Conservation (phyloP, 92 coral and sea anemone genomes). For the Palythoa caribaeorum region DNA sequence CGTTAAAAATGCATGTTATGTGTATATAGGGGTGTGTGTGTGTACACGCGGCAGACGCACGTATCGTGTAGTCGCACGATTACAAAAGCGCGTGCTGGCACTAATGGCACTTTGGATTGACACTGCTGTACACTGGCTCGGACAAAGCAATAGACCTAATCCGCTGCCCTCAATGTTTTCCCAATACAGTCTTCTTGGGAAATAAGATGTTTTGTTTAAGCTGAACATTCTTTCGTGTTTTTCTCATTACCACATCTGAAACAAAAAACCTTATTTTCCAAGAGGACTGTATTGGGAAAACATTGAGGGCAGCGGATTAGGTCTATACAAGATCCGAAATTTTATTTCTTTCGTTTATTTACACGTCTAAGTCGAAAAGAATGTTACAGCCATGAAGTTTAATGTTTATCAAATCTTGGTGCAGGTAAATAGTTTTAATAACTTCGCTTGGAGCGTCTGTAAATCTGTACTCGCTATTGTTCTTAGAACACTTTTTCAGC, state of each 20-base stretch:
- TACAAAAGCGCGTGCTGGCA: constrained; percentile 17
- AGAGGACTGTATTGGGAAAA: too few species aligned
- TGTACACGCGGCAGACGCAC: not conserved
- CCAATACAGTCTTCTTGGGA: too few species aligned
- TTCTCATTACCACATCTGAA: too few species aligned
- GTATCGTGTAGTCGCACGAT: constrained; percentile 16
- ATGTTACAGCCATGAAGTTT: constrained; percentile 1
- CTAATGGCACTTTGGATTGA: not conserved
- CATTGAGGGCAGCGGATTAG: too few species aligned
- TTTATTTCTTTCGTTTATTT: not conserved
- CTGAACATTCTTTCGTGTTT: too few species aligned
- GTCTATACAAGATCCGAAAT: not conserved
- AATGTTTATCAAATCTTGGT: constrained; percentile 7
- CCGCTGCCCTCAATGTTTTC: too few species aligned
- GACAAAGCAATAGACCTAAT: not conserved
- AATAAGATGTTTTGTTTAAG: too few species aligned
- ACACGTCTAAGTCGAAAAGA: constrained; percentile 17
- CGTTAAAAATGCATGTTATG: too few species aligned
- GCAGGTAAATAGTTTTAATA: not conserved
- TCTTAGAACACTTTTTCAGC: not conserved
- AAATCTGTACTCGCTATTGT: constrained; percentile 9
- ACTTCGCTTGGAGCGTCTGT: constrained; percentile 7
- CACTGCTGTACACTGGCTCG: not conserved
- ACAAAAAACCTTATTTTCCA: too few species aligned
- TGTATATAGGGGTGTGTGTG: not conserved